Conservation (phyloP, 2,113 vertebrate genomes). For the Syngnathus floridae region DNA sequence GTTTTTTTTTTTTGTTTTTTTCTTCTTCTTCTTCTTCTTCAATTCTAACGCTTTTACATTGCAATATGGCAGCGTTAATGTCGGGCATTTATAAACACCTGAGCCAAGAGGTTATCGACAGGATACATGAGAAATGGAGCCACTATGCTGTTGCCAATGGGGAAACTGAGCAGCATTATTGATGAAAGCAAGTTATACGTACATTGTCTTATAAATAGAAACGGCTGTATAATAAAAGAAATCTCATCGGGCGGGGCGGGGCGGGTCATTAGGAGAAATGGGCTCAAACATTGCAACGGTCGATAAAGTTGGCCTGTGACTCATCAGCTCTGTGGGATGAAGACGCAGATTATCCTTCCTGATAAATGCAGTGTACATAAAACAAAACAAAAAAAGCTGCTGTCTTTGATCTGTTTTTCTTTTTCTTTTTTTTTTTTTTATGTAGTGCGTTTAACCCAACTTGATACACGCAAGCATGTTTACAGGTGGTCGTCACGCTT, state of each 20-base stretch:
- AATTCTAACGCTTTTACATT: not conserved
- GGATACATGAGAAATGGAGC: slow-evolving; percentile 29
- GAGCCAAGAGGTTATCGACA: slow-evolving; percentile 49
- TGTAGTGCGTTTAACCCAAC: not conserved
- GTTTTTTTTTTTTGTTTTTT: too few relatives aligned
- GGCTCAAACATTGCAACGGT: slow-evolving; percentile 8
- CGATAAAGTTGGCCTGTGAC: slow-evolving; percentile 30
- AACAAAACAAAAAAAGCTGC: not conserved
- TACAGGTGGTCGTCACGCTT: not conserved
- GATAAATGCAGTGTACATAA: not conserved
- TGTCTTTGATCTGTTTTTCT: not conserved
- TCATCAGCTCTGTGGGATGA: slow-evolving; percentile 13
- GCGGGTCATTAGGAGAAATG: slow-evolving; percentile 6
- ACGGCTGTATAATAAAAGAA: slow-evolving; percentile 21
- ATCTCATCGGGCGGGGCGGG: slow-evolving; percentile 10
- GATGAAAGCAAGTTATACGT: slow-evolving; percentile 25
- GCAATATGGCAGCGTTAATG: slow-evolving; percentile 24
- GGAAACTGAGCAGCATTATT: slow-evolving; percentile 29
- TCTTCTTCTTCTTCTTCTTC: too few relatives aligned
- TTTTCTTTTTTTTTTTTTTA: too few relatives aligned
- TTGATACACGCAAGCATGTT: not conserved
- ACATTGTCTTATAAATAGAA: slow-evolving; percentile 24
- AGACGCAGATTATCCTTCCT: slow-evolving; percentile 2
- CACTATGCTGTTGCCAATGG: slow-evolving; percentile 33
- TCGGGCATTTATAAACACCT: slow-evolving; percentile 36